These are phyloP conservation scores for Lobophora halterata DNA, from an alignment of 2,888 invertebrate genomes.

Conservation along the genomic window DNA sequence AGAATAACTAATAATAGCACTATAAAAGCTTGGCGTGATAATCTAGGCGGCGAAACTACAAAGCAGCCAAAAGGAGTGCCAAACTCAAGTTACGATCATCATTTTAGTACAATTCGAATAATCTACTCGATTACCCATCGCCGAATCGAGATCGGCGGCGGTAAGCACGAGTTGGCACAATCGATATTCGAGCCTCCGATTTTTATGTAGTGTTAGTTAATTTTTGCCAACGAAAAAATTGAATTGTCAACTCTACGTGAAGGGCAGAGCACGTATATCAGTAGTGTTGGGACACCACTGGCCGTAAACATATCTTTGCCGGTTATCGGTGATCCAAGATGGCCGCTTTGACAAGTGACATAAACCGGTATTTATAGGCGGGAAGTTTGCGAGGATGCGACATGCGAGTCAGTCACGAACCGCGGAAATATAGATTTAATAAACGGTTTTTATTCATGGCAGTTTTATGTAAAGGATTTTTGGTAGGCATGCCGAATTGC, in stretches of 20 bases:
- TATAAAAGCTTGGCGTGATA: slow-evolving; percentile 31
- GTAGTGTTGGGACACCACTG: slow-evolving; percentile 35
- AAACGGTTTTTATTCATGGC: slow-evolving; percentile 73
- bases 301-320: slow-evolving; percentile 45
- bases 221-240: slow-evolving; percentile 36
- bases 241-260: slow-evolving; percentile 53
- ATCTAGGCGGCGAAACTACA: slow-evolving; percentile 28
- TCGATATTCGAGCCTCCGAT: slow-evolving; percentile 67
- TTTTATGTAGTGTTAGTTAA: slow-evolving; percentile 53
- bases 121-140: slow-evolving; percentile 62
- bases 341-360: slow-evolving; percentile 72
- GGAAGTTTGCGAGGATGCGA: slow-evolving; percentile 74
- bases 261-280: slow-evolving; percentile 45
- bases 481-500: slow-evolving; percentile 25
- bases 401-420: slow-evolving; percentile 75
- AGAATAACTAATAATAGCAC: slow-evolving; percentile 17
- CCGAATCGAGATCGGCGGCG: slow-evolving; percentile 72
- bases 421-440: slow-evolving; percentile 63
- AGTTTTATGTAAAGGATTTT: slow-evolving; percentile 57
- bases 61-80: slow-evolving; percentile 36
- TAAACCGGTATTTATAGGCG: slow-evolving; percentile 72
- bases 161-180: slow-evolving; percentile 78
- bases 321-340: slow-evolving; percentile 60
- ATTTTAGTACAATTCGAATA: slow-evolving; percentile 49
- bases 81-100: slow-evolving; percentile 40